Percentiles rank a stretch among this genome's conserved stretches.
Conservation (phyloP, 1,140 invertebrate genomes). For the Cyclargus thomasi region DNA sequence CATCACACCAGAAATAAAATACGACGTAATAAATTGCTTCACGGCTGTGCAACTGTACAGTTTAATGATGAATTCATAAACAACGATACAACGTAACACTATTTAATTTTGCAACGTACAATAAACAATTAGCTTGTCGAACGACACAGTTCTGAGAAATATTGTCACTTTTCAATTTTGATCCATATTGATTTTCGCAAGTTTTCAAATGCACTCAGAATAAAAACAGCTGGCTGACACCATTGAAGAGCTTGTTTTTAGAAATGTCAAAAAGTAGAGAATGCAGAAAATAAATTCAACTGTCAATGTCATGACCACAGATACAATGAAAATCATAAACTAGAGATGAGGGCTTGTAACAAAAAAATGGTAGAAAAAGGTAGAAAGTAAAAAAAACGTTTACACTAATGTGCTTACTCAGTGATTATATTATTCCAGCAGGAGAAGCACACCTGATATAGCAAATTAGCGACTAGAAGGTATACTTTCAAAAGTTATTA, state of each 20-base stretch:
- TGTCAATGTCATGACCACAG: not conserved
- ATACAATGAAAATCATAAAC: not conserved
- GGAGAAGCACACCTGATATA: too few relatives aligned
- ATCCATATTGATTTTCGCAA: slow-evolving; percentile 60
- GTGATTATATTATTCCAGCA: too few relatives aligned
- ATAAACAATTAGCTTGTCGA: slow-evolving; percentile 46
- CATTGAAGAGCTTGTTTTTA: slow-evolving; percentile 46
- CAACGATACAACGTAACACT: slow-evolving; percentile 53
- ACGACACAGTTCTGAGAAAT: slow-evolving; percentile 46
- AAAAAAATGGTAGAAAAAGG: not conserved
- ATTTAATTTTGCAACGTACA: slow-evolving; percentile 46
- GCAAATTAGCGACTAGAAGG: too few relatives aligned
- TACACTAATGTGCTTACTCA: too few relatives aligned
- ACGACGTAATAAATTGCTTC: slow-evolving; percentile 60
- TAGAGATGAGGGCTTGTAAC: slow-evolving; percentile 20
- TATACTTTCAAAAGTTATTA: too few relatives aligned
- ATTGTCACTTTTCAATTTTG: slow-evolving; percentile 68
- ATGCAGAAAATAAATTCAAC: slow-evolving; percentile 16
- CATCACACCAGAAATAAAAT: slow-evolving; percentile 38
- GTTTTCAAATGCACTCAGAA: slow-evolving; percentile 56
- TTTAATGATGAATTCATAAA: slow-evolving; percentile 52
- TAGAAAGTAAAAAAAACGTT: not conserved
- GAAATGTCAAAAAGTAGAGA: slow-evolving; percentile 24
- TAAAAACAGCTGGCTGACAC: slow-evolving; percentile 65
- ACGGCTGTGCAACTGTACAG: slow-evolving; percentile 48